Evolutionary conservation across 1,140 invertebrate genomes (phyloP).

Genomic region (Phymorhynchus buccinoides): DNA sequence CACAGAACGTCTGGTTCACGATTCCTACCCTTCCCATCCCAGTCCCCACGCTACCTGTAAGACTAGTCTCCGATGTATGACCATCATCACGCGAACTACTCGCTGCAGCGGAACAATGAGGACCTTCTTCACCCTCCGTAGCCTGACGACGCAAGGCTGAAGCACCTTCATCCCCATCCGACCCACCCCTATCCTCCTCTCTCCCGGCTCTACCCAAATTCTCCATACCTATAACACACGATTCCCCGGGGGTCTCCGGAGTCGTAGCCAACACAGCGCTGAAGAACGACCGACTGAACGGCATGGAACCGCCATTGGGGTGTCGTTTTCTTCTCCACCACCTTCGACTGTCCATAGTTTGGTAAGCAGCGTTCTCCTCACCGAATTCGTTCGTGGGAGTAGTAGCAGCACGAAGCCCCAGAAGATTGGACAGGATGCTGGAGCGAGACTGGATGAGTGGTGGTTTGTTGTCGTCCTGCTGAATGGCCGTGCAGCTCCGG

Average conservation of each 20-base stretch:
- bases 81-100: not conserved
- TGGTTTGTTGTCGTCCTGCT: slow-evolving; percentile 1
- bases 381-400: not conserved
- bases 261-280: slow-evolving; percentile 27
- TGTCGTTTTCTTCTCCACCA: slow-evolving; percentile 31
- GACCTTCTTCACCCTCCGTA: not conserved
- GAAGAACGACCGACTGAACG: slow-evolving; percentile 11
- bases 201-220: not conserved
- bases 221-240: slow-evolving; percentile 8
- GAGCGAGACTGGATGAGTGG: slow-evolving; percentile 15
- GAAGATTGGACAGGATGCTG: slow-evolving; percentile 9
- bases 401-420: not conserved
- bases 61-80: not conserved
- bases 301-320: slow-evolving; percentile 5
- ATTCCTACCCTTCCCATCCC: not conserved
- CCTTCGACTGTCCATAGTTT: slow-evolving; percentile 15
- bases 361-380: slow-evolving; percentile 29
- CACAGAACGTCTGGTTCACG: not conserved
- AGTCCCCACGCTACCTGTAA: not conserved
- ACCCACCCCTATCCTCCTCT: not conserved
- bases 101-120: not conserved
- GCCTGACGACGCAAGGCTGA: not conserved
- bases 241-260: slow-evolving; percentile 40
- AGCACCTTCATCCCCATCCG: not conserved
- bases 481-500: slow-evolving; percentile 50